These are phyloP conservation scores for Philopotamus ludificatus DNA, from an alignment of 1,140 invertebrate genomes.

Conservation along the genomic window DNA sequence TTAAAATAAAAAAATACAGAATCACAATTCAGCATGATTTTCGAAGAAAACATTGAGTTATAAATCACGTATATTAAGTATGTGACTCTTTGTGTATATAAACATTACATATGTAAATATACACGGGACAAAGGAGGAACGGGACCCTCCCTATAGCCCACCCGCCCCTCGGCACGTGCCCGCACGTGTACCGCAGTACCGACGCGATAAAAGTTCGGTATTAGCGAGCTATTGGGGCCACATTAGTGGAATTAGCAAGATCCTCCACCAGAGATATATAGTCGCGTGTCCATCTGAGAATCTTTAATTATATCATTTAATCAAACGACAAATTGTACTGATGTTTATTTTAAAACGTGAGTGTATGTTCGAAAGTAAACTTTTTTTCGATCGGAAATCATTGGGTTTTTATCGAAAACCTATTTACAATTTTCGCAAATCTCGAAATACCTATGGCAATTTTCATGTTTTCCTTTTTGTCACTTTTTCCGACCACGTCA, in stretches of 20 bases:
- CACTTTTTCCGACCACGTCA: slow-evolving; percentile 33
- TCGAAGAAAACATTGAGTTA: too few relatives aligned
- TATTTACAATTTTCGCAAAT: slow-evolving; percentile 26
- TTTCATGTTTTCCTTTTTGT: slow-evolving; percentile 22
- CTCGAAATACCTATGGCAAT: slow-evolving; percentile 15
- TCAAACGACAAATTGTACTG: too few relatives aligned
- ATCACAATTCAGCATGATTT: too few relatives aligned
- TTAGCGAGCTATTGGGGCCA: slow-evolving; percentile 27
- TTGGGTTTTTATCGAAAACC: slow-evolving; percentile 2
- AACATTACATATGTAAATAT: neutral
- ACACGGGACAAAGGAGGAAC: neutral
- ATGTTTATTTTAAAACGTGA: too few relatives aligned
- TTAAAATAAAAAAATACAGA: too few relatives aligned
- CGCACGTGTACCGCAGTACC: slow-evolving; percentile 19
- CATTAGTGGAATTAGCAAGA: slow-evolving; percentile 39
- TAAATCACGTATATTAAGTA: too few relatives aligned
- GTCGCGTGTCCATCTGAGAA: too few relatives aligned
- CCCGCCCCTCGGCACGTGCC: too few relatives aligned
- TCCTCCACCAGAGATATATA: slow-evolving; percentile 26
- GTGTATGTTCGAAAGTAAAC: too few relatives aligned
- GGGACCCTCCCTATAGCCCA: neutral
- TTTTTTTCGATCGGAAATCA: too few relatives aligned
- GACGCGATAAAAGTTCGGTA: slow-evolving; percentile 20
- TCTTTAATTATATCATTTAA: too few relatives aligned
- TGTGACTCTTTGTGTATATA: too few relatives aligned